A percentile compares a stretch with the other conserved stretches of the same genome.
These are phyloP conservation scores for Barbus barbus DNA, from an alignment of 2,113 vertebrate genomes.

Conservation along the genomic window DNA sequence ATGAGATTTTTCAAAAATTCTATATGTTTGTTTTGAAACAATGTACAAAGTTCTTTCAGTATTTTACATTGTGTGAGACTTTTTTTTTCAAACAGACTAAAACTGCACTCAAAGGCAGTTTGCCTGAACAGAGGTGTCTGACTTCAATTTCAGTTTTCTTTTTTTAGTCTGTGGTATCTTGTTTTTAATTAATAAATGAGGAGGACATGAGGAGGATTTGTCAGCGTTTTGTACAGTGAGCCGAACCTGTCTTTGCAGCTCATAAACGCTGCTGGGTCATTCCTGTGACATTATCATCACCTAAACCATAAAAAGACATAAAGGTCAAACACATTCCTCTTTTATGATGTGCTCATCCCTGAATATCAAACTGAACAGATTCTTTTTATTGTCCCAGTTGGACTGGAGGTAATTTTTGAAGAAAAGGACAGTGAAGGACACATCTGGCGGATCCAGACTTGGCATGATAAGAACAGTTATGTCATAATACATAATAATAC, in stretches of 20 bases:
- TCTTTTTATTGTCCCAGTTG: conserved; percentile 25
- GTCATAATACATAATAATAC: neutral
- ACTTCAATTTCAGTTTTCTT: neutral
- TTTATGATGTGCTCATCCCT: conserved; percentile 50
- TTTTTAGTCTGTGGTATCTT: neutral
- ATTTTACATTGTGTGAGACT: neutral
- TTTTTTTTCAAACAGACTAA: neutral
- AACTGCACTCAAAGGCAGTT: neutral
- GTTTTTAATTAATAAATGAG: too few species aligned
- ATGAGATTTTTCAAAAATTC: too few species aligned
- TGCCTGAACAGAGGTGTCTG: neutral
- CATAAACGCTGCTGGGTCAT: conserved; percentile 12
- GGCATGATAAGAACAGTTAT: neutral
- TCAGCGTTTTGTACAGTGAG: neutral
- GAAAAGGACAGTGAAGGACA: neutral
- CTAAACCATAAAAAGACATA: conserved; percentile 41
- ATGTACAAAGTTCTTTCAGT: neutral
- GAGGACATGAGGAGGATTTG: neutral
- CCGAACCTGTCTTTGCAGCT: neutral
- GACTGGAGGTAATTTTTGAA: neutral
- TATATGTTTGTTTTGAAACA: neutral
- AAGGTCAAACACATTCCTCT: conserved; percentile 30
- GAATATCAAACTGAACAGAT: conserved; percentile 34
- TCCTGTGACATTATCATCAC: conserved; percentile 31
- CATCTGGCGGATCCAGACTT: neutral